These are phyloP conservation scores for Brachyptera putata DNA, from an alignment of 2,888 invertebrate genomes.

Conservation along the genomic window DNA sequence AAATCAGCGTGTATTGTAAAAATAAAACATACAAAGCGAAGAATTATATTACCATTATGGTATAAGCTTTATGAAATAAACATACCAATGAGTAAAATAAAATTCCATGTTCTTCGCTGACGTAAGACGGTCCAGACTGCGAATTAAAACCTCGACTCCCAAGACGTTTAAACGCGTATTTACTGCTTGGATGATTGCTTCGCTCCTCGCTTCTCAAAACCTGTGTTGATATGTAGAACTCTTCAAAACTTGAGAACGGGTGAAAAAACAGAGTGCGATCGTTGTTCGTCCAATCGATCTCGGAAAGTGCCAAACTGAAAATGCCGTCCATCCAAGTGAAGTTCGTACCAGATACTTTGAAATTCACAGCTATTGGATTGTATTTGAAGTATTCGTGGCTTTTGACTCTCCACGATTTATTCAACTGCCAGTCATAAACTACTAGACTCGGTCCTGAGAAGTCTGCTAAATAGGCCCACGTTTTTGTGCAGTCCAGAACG, in stretches of 20 bases:
- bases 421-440: constrained; percentile 69
- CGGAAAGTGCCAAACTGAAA: constrained; percentile 67
- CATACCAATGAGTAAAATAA: constrained; percentile 65
- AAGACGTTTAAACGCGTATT: constrained; percentile 60
- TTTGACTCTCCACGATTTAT: constrained; percentile 70
- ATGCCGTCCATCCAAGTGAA: constrained; percentile 75
- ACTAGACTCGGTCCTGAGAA: constrained; percentile 77
- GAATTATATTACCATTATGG: too few relatives aligned
- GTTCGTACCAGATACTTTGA: constrained; percentile 62
- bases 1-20: too few relatives aligned
- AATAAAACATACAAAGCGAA: too few relatives aligned
- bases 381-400: constrained; percentile 75
- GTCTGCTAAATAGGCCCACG: constrained; percentile 75
- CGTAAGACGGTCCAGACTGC: constrained; percentile 68
- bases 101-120: constrained; percentile 66
- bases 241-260: constrained; percentile 70
- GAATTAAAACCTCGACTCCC: constrained; percentile 67
- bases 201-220: constrained; percentile 59
- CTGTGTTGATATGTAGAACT: constrained; percentile 69
- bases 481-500: constrained; percentile 64
- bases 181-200: constrained; percentile 52
- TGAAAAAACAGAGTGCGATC: constrained; percentile 74
- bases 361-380: constrained; percentile 73
- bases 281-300: constrained; percentile 52
- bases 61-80: too few relatives aligned